These are phyloP conservation scores for Lasioglossum oenotherae DNA, from an alignment of 2,888 invertebrate species.

Conservation along the genomic window DNA sequence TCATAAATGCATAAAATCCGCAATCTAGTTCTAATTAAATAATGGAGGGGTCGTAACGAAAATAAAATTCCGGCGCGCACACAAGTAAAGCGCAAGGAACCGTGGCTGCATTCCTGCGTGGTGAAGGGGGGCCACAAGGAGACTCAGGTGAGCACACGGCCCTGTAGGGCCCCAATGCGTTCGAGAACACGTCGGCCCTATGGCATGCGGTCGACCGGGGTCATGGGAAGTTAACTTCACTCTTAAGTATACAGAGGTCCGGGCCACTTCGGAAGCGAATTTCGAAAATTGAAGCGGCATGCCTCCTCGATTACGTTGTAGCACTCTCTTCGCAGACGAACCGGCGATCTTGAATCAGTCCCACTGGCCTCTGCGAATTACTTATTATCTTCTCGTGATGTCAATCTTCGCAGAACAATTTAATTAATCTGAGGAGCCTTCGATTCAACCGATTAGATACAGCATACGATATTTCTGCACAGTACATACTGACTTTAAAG, in stretches of 20 bases:
- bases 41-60: too few relatives aligned
- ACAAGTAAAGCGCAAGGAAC: neutral
- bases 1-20: too few relatives aligned
- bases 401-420: too few relatives aligned
- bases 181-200: conserved; percentile 72
- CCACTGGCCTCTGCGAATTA: neutral
- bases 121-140: conserved; percentile 60
- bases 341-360: neutral
- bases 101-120: conserved; percentile 73
- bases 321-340: neutral
- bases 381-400: too few relatives aligned
- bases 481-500: too few relatives aligned
- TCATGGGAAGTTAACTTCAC: conserved; percentile 73
- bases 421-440: neutral
- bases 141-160: conserved; percentile 50
- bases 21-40: too few relatives aligned
- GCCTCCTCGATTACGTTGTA: conserved; percentile 19
- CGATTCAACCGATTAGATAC: neutral
- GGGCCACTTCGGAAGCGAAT: conserved; percentile 55
- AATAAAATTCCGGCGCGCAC: neutral
- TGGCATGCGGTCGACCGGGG: conserved; percentile 70
- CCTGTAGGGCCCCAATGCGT: conserved; percentile 66
- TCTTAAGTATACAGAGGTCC: conserved; percentile 38
- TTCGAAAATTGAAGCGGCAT: conserved; percentile 58
- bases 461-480: too few relatives aligned